Conservation (phyloP, 1,140 invertebrate species). For the Mizuhopecten yessoensis region DNA sequence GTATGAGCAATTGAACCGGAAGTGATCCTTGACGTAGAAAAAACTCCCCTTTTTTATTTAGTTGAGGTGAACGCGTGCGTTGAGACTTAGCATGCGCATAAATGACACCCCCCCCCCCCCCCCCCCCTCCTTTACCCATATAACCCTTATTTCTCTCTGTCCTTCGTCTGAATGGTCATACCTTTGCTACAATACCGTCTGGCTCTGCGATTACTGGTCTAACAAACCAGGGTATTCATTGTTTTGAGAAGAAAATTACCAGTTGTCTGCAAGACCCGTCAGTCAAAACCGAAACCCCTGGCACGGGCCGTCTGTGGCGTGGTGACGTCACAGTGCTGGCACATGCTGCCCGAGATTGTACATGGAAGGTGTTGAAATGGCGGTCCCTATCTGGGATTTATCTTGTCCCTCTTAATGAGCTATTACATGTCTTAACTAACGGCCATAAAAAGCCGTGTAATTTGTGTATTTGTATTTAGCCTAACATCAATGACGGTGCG, state of each 20-base stretch:
- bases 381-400: conserved; percentile 24
- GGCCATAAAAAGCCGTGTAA: conserved; percentile 27
- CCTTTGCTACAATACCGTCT: too few relatives aligned
- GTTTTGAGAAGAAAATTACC: too few relatives aligned
- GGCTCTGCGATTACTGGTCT: too few relatives aligned
- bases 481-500: not conserved
- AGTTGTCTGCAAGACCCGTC: not conserved
- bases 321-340: not conserved
- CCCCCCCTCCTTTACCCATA: too few relatives aligned
- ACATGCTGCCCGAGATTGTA: not conserved
- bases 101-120: too few relatives aligned
- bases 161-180: too few relatives aligned
- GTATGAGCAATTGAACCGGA: conserved; percentile 17
- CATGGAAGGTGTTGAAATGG: conserved; percentile 31
- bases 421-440: conserved; percentile 35
- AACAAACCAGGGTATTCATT: too few relatives aligned
- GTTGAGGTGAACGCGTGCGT: not conserved
- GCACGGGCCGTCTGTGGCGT: conserved; percentile 20
- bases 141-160: too few relatives aligned
- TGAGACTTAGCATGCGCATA: not conserved
- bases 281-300: not conserved
- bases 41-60: not conserved
- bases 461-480: conserved; percentile 39
- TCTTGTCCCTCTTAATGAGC: conserved; percentile 37
- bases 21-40: not conserved